Conservation (phyloP, 2,888 invertebrate species). For the Drosophila kambysellisi region DNA sequence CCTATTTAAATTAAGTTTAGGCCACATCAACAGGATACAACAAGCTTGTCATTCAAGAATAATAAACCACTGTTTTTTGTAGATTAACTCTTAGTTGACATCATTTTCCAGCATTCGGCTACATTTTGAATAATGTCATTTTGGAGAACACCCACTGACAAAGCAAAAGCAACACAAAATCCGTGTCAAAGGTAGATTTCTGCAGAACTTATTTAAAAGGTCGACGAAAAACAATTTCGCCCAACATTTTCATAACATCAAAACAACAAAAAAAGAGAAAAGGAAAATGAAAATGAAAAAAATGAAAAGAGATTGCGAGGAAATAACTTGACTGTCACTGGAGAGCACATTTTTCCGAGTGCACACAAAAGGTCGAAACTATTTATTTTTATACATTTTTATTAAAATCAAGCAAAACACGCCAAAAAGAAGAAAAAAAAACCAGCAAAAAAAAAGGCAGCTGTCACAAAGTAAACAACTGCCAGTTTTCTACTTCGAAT, state of each 20-base stretch:
- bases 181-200: constrained; percentile 2
- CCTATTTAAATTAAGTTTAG: neutral
- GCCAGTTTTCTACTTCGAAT: neutral
- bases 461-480: constrained; percentile 5
- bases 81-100: neutral
- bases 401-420: neutral
- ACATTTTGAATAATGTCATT: neutral
- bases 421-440: neutral
- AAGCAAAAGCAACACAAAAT: neutral
- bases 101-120: neutral
- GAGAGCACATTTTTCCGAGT: neutral
- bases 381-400: constrained; percentile 8
- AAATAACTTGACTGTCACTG: constrained; percentile 4
- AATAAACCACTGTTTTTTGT: neutral
- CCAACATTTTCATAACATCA: neutral
- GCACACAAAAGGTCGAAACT: constrained; percentile 7
- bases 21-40: neutral
- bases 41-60: neutral
- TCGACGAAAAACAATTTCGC: neutral
- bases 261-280: neutral
- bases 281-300: too few relatives aligned
- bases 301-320: neutral
- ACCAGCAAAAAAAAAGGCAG: neutral
- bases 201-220: neutral
- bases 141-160: neutral